phyloP scores from a whole-genome alignment of 1,140 invertebrate genomes.

The Cheumatopsyche charites region DNA sequence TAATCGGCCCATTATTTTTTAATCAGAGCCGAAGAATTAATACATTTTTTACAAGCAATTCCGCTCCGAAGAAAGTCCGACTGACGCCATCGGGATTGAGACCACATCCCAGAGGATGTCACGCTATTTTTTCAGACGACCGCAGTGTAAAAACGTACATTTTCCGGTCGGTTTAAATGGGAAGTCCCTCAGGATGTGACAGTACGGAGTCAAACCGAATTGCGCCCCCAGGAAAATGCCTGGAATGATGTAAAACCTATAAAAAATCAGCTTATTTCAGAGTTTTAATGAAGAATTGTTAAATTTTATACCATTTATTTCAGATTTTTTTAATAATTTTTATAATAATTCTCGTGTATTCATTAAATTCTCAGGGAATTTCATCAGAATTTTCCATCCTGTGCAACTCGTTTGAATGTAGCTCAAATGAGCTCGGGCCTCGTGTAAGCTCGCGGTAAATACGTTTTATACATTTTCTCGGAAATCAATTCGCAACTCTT shows the following conservation, averaged over 20 bases:
- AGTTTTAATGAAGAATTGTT: no score
- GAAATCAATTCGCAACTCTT: background rate
- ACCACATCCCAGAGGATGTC: background rate
- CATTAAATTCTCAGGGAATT: no score
- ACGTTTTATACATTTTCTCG: conserved; percentile 17
- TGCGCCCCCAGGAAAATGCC: background rate
- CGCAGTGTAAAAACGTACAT: background rate
- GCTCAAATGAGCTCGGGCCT: background rate
- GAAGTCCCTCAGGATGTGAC: conserved; percentile 1
- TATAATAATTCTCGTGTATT: no score
- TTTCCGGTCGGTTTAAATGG: conserved; percentile 3
- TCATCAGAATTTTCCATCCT: background rate
- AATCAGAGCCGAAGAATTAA: conserved; percentile 10
- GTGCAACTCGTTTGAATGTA: background rate
- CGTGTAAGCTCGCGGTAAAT: conserved; percentile 10
- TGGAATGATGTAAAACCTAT: no score
- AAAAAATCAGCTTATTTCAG: no score
- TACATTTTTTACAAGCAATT: background rate
- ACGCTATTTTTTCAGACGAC: background rate
- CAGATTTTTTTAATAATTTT: no score
- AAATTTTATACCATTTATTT: no score
- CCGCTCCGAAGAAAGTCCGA: no score
- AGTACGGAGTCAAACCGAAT: background rate
- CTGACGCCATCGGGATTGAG: background rate
- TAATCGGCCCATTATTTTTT: conserved; percentile 3